Evolutionary conservation across 2,888 invertebrate genomes (phyloP).

Genomic region (Cylindroiulus punctatus): DNA sequence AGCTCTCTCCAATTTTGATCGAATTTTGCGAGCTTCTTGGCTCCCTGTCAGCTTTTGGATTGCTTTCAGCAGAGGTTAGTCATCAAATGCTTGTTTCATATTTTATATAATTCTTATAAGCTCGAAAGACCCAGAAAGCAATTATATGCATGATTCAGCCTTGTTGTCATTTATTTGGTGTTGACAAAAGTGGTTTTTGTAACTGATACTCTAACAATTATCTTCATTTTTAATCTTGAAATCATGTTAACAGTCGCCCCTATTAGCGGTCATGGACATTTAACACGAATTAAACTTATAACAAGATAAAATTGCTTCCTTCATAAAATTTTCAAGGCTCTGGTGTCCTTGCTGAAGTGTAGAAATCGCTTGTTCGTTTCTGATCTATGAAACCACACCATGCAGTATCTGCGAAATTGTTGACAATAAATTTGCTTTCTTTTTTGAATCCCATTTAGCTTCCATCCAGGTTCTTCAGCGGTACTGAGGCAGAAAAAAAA

Average conservation of each 20-base stretch:
- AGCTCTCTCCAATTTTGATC: constrained; percentile 44
- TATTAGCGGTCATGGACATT: not conserved
- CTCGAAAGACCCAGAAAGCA: no score
- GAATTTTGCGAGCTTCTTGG: constrained; percentile 53
- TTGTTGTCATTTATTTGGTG: no score
- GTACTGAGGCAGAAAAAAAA: constrained; percentile 14
- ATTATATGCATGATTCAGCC: no score
- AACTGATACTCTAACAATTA: no score
- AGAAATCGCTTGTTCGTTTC: not conserved
- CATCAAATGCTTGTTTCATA: not conserved
- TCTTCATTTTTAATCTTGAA: not conserved
- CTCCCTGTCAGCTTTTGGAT: constrained; percentile 1
- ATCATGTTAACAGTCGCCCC: not conserved
- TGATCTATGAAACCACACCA: no score
- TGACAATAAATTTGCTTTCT: not conserved
- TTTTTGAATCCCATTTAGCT: not conserved
- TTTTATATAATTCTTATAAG: not conserved
- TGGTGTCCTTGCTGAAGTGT: not conserved
- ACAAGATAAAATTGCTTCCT: not conserved
- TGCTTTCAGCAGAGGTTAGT: constrained; percentile 7
- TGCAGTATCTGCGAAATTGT: not conserved
- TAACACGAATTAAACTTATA: not conserved
- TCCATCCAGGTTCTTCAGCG: not conserved
- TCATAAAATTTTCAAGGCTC: not conserved
- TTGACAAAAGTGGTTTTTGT: no score